Percentiles rank a stretch among this genome's conserved stretches.
Conservation (phyloP, 1,140 invertebrate genomes). For the Carposina sasakii region DNA sequence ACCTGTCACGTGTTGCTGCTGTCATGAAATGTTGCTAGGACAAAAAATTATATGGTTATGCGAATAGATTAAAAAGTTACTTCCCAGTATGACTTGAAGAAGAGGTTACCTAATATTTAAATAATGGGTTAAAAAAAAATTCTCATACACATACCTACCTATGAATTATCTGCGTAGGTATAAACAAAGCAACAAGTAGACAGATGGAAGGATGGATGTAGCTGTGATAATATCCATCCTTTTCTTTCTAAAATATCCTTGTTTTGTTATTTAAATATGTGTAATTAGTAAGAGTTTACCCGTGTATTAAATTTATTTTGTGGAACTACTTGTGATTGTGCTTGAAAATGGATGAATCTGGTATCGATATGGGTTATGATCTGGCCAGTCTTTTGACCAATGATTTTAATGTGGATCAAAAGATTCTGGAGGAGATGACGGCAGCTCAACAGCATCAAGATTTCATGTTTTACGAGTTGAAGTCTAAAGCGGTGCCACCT, state of each 20-base stretch:
- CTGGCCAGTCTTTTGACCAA: slow-evolving; percentile 75
- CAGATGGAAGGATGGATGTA: slow-evolving; percentile 65
- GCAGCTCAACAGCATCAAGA: slow-evolving; percentile 72
- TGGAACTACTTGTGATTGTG: slow-evolving; percentile 52
- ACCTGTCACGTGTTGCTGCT: too few relatives aligned
- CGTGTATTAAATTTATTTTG: slow-evolving; percentile 35
- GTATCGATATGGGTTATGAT: slow-evolving; percentile 82
- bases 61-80: too few relatives aligned
- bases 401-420: slow-evolving; percentile 72
- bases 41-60: too few relatives aligned
- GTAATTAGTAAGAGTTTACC: too few relatives aligned
- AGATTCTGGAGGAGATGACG: slow-evolving; percentile 72
- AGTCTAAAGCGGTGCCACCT: slow-evolving; percentile 77
- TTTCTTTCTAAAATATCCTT: slow-evolving; percentile 41
- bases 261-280: slow-evolving; percentile 49
- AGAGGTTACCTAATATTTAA: too few relatives aligned
- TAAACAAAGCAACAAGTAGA: slow-evolving; percentile 66
- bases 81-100: too few relatives aligned
- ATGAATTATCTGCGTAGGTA: background rate
- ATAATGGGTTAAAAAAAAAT: too few relatives aligned
- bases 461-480: slow-evolving; percentile 80
- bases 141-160: background rate
- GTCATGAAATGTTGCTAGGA: too few relatives aligned
- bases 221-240: slow-evolving; percentile 44
- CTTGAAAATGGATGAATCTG: slow-evolving; percentile 76